Evolutionary conservation across 2,797 vertebrate genomes (phyloP).

Genomic region (Glyptemys insculpta): DNA sequence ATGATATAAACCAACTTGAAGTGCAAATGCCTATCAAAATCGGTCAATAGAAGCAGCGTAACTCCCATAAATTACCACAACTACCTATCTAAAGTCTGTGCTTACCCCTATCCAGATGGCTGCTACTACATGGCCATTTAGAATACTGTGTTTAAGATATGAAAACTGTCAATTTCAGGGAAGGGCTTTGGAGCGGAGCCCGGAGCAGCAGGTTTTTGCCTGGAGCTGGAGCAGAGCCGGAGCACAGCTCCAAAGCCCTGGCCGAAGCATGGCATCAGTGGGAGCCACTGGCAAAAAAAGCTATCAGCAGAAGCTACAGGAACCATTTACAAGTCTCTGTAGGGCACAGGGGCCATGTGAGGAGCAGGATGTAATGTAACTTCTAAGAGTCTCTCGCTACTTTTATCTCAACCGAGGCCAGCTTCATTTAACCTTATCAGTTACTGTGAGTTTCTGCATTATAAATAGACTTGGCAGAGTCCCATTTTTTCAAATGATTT

Average conservation of each 20-base stretch:
- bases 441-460: accelerated
- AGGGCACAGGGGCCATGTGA: accelerated
- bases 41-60: background rate
- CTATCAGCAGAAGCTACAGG: background rate
- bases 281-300: background rate
- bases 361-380: background rate
- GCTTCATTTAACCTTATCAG: background rate
- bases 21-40: background rate
- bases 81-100: background rate
- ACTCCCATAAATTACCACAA: background rate
- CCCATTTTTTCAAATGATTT: background rate
- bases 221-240: too few relatives aligned
- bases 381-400: background rate
- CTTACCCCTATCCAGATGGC: background rate
- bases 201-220: too few relatives aligned
- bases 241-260: too few relatives aligned
- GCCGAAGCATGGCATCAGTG: background rate
- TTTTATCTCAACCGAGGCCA: background rate
- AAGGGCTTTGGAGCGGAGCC: too few relatives aligned
- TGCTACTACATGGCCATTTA: background rate
- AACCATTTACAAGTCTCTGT: too few relatives aligned
- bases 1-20: background rate
- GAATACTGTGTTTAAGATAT: background rate
- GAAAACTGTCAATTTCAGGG: accelerated
- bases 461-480: background rate